phyloP scores from a whole-genome alignment of 2,113 vertebrate genomes.

The Lichenostomus cassidix region DNA sequence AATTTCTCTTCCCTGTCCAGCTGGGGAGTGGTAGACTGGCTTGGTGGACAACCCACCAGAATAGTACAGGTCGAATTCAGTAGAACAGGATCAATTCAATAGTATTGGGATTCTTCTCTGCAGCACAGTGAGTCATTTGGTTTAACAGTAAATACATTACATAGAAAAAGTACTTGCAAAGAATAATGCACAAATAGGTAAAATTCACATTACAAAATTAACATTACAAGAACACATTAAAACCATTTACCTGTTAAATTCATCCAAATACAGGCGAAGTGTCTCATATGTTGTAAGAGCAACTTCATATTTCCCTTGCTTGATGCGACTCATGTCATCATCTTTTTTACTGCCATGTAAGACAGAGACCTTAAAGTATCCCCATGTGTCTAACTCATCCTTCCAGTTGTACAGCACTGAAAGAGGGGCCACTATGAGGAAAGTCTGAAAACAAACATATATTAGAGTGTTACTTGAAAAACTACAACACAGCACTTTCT shows the following conservation, averaged over 20 bases:
- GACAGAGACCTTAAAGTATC: constrained; percentile 86
- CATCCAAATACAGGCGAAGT: constrained; percentile 86
- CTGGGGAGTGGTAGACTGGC: neutral
- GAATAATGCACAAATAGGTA: neutral
- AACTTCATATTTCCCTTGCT: constrained; percentile 87
- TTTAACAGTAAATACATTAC: neutral
- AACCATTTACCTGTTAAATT: constrained; percentile 86
- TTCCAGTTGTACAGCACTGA: constrained; percentile 97
- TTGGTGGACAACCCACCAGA: neutral
- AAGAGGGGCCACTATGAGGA: constrained; percentile 92
- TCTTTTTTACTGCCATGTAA: constrained; percentile 91
- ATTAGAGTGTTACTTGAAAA: neutral
- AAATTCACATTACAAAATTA: neutral
- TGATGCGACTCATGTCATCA: constrained; percentile 83
- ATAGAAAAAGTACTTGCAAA: neutral
- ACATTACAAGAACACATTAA: neutral
- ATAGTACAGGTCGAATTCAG: neutral
- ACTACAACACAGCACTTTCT: neutral
- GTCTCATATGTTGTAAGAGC: constrained; percentile 92
- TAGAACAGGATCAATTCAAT: neutral
- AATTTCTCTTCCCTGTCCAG: neutral
- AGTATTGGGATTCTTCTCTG: neutral
- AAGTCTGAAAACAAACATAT: constrained; percentile 75
- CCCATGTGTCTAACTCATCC: constrained; percentile 95
- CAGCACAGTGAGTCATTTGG: neutral